phyloP scores from a whole-genome alignment of 1,140 invertebrate species.

The Melipona quadrifasciata region DNA sequence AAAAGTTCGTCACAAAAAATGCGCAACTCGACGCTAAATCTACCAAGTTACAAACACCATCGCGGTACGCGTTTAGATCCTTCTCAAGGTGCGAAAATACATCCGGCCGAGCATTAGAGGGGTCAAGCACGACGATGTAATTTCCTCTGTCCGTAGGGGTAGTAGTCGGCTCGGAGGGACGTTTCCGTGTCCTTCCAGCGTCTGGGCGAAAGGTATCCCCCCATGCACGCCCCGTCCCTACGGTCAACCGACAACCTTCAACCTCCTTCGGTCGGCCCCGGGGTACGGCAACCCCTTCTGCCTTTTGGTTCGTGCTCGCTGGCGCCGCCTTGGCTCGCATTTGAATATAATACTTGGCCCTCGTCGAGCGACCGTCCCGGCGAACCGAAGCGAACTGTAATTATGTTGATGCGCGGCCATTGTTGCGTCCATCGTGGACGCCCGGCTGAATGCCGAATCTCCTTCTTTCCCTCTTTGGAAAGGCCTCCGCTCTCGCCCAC shows the following conservation, averaged over 20 bases:
- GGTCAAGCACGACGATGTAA: constrained; percentile 76
- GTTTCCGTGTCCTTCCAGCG: constrained; percentile 66
- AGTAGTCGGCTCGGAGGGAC: constrained; percentile 58
- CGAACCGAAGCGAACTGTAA: constrained; percentile 76
- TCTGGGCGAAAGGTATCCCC: constrained; percentile 44
- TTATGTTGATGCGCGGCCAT: constrained; percentile 79
- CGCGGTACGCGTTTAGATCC: not conserved
- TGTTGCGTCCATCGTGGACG: constrained; percentile 67
- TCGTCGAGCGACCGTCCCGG: constrained; percentile 63
- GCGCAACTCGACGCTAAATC: not conserved
- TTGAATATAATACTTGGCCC: constrained; percentile 80
- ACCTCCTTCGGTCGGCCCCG: constrained; percentile 63
- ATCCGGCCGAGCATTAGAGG: constrained; percentile 60
- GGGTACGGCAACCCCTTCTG: constrained; percentile 69
- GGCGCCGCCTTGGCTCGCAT: constrained; percentile 74
- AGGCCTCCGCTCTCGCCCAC: constrained; percentile 61
- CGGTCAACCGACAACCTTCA: constrained; percentile 73
- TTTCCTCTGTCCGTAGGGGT: constrained; percentile 71
- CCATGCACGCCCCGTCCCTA: constrained; percentile 39
- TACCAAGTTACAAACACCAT: not conserved
- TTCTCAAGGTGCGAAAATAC: not conserved
- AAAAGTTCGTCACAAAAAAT: not conserved
- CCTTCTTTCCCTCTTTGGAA: constrained; percentile 58
- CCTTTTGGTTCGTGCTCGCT: constrained; percentile 57
- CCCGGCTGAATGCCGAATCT: constrained; percentile 64